Conservation (phyloP, 2,888 invertebrate genomes). For the Sarcophaga subvicina region DNA sequence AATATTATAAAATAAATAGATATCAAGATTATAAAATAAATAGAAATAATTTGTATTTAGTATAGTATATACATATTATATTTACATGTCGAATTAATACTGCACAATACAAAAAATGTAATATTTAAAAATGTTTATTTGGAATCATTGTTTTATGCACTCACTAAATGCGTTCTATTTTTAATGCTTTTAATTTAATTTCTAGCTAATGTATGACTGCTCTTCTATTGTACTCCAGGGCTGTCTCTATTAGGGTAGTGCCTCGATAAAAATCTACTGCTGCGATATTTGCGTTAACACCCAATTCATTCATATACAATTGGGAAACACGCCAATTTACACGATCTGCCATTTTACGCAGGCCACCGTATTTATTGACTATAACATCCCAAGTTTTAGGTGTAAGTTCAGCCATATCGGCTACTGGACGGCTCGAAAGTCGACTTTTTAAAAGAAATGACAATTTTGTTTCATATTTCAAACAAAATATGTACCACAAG, state of each 20-base stretch:
- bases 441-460: slow-evolving; percentile 69
- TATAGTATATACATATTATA: too few species aligned
- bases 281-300: slow-evolving; percentile 84
- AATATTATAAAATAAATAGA: too few species aligned
- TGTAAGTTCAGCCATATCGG: slow-evolving; percentile 88
- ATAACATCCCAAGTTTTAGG: slow-evolving; percentile 85
- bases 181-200: background rate
- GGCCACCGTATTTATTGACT: slow-evolving; percentile 83
- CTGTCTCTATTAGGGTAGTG: slow-evolving; percentile 84
- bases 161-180: background rate
- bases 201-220: slow-evolving; percentile 70
- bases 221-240: slow-evolving; percentile 78
- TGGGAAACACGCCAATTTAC: slow-evolving; percentile 85
- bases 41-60: too few species aligned
- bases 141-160: background rate
- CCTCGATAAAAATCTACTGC: slow-evolving; percentile 85
- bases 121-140: background rate
- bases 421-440: slow-evolving; percentile 81
- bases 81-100: background rate
- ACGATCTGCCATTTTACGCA: slow-evolving; percentile 85
- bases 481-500: background rate
- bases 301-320: slow-evolving; percentile 83
- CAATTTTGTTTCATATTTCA: slow-evolving; percentile 10
- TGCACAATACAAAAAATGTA: background rate
- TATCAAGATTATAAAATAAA: too few species aligned